Percentiles rank a stretch among this genome's conserved stretches.
These are phyloP conservation scores for Xiphophorus couchianus DNA, from an alignment of 2,113 vertebrate species.

Conservation along the genomic window DNA sequence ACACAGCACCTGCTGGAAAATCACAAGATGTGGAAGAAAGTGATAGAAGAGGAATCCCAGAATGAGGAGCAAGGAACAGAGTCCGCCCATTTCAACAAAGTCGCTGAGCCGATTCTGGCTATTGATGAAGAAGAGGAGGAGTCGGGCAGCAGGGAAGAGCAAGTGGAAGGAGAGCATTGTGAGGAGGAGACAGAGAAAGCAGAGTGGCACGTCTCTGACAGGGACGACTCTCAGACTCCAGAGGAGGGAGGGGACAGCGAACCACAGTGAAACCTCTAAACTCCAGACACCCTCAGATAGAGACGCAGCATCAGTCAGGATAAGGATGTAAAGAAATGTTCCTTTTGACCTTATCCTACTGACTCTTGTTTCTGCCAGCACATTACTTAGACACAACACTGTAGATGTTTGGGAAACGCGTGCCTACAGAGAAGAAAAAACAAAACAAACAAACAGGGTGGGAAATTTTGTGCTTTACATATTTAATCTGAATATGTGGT, in stretches of 20 bases:
- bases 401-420: slow-evolving; percentile 91
- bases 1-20: slow-evolving; percentile 95
- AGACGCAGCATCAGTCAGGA: slow-evolving; percentile 75
- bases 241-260: slow-evolving; percentile 74
- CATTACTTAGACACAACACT: slow-evolving; percentile 99
- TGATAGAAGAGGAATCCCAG: slow-evolving; percentile 87
- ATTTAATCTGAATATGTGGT: slow-evolving; percentile 63
- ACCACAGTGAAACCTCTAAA: slow-evolving; percentile 57
- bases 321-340: slow-evolving; percentile 73
- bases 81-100: slow-evolving; percentile 72
- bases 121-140: slow-evolving; percentile 95
- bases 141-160: slow-evolving; percentile 75
- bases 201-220: slow-evolving; percentile 51
- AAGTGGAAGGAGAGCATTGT: slow-evolving; percentile 76
- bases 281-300: not conserved
- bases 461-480: slow-evolving; percentile 72
- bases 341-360: slow-evolving; percentile 72
- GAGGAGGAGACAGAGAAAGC: slow-evolving; percentile 70
- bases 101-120: slow-evolving; percentile 89
- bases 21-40: slow-evolving; percentile 98
- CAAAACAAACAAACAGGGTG: slow-evolving; percentile 66
- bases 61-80: slow-evolving; percentile 76
- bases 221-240: slow-evolving; percentile 64
- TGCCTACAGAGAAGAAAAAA: slow-evolving; percentile 79
- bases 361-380: slow-evolving; percentile 91